Evolutionary conservation across 2,888 invertebrate species (phyloP).

Genomic region (Sympetrum striolatum): DNA sequence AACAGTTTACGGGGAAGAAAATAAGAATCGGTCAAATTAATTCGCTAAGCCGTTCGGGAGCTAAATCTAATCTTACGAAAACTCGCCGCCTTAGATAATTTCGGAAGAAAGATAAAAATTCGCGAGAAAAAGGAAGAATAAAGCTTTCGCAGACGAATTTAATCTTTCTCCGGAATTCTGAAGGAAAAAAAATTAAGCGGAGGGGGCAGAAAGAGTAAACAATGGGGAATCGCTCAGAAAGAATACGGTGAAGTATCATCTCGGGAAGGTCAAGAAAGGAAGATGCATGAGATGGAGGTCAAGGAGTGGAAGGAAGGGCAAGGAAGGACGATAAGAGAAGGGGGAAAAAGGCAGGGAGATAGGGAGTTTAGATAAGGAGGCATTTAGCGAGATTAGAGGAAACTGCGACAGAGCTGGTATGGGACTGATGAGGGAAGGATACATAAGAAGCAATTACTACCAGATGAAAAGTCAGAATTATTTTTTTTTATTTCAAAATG

Average conservation of each 20-base stretch:
- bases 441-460: neutral
- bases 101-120: neutral
- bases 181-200: neutral
- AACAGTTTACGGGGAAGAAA: no score
- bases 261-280: neutral
- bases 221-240: neutral
- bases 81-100: neutral
- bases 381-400: neutral
- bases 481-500: no score
- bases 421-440: neutral
- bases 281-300: conserved; percentile 11
- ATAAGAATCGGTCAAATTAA: no score
- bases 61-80: no score
- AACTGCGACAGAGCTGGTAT: neutral
- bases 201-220: neutral
- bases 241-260: neutral
- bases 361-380: neutral
- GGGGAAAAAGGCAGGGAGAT: neutral
- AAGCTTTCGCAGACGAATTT: neutral
- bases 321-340: neutral
- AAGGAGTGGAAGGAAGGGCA: neutral
- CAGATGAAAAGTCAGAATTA: no score
- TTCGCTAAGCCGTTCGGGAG: no score
- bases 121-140: neutral
- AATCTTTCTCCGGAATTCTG: neutral